Percentiles rank a stretch among this genome's conserved stretches.
Conservation (phyloP, 2,797 vertebrate genomes). For the Dendrocincla fuliginosa region DNA sequence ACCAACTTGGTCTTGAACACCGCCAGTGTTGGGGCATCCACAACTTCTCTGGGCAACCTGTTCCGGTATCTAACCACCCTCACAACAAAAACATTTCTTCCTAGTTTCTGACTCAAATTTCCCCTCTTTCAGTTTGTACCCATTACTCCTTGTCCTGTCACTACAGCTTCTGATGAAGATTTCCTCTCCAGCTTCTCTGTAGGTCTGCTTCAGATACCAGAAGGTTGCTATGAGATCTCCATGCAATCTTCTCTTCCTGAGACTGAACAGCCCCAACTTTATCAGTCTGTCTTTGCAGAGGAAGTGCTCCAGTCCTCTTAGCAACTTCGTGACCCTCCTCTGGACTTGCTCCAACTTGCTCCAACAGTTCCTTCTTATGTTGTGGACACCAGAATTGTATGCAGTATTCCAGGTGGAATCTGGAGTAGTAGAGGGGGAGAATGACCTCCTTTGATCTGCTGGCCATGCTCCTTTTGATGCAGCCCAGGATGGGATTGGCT, state of each 20-base stretch:
- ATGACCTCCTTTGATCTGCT: neutral
- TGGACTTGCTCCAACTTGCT: neutral
- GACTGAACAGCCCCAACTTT: neutral
- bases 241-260: neutral
- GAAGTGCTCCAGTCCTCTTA: neutral
- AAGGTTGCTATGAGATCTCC: neutral
- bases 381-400: neutral
- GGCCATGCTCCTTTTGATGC: neutral
- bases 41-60: neutral
- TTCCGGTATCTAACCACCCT: neutral
- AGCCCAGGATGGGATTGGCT: neutral
- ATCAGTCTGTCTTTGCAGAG: neutral
- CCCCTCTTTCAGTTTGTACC: neutral
- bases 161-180: neutral
- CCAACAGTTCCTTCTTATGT: neutral
- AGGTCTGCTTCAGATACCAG: neutral
- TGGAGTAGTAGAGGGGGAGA: neutral
- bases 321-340: accelerated
- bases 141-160: neutral
- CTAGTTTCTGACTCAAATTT: neutral
- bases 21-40: neutral
- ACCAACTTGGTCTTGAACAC: neutral
- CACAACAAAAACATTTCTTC: neutral
- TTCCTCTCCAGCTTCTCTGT: neutral
- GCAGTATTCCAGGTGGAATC: neutral